Percentiles rank a stretch among this genome's conserved stretches.
phyloP scores from a whole-genome alignment of 2,888 invertebrate species.

The Scaptomyza cyrtandrae region DNA sequence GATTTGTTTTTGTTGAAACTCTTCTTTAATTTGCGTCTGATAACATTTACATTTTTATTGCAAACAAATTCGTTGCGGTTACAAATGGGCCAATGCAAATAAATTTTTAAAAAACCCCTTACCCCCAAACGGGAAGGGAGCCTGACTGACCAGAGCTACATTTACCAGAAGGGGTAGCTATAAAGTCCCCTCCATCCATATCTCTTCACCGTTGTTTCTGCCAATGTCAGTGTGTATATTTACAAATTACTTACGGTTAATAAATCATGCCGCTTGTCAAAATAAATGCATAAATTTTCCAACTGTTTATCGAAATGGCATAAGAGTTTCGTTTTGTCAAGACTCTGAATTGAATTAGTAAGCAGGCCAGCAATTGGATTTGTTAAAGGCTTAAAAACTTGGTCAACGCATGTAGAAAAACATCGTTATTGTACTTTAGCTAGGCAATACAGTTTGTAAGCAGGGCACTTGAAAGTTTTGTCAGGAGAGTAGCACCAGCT shows the following conservation, averaged over 20 bases:
- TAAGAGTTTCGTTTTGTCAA: constrained; percentile 30
- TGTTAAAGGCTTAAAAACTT: constrained; percentile 66
- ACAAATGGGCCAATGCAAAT: constrained; percentile 76
- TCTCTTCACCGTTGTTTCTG: constrained; percentile 7
- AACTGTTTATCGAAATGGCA: constrained; percentile 57
- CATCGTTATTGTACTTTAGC: background rate
- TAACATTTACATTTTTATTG: constrained; percentile 79
- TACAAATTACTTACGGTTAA: constrained; percentile 84
- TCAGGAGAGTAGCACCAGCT: constrained; percentile 13
- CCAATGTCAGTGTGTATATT: constrained; percentile 40
- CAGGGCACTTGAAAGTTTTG: no score
- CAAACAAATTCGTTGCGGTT: constrained; percentile 79
- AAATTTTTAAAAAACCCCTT: constrained; percentile 55
- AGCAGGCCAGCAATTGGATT: constrained; percentile 56
- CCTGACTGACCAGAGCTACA: constrained; percentile 36
- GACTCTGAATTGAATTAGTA: constrained; percentile 63
- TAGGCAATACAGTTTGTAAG: background rate
- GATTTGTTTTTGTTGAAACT: constrained; percentile 37
- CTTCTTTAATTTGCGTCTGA: constrained; percentile 71
- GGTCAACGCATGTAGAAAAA: constrained; percentile 25
- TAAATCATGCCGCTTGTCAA: constrained; percentile 84
- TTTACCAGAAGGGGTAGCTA: constrained; percentile 35
- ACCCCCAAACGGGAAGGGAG: constrained; percentile 9
- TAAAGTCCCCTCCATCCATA: constrained; percentile 6
- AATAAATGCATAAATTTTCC: constrained; percentile 76